Conservation (phyloP, 2,888 invertebrate genomes). For the Rotaria socialis region DNA sequence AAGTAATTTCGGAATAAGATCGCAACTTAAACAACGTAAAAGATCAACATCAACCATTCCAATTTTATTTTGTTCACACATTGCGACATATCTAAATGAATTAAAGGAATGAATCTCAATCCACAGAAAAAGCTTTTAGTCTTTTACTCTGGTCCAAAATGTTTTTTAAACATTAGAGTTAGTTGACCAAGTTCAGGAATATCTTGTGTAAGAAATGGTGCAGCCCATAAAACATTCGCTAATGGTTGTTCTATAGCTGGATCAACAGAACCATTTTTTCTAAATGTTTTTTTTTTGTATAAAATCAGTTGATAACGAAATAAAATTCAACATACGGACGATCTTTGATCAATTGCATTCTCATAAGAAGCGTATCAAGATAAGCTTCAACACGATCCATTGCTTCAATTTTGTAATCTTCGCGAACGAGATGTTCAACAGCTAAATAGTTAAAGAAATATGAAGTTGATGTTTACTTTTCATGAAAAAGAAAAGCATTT, state of each 20-base stretch:
- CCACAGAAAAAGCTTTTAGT: slow-evolving; percentile 61
- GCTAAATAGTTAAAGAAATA: background rate
- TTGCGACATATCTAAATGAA: slow-evolving; percentile 75
- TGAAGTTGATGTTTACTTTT: background rate
- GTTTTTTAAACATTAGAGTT: slow-evolving; percentile 25
- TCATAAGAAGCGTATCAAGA: slow-evolving; percentile 83
- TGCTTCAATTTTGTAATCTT: slow-evolving; percentile 97
- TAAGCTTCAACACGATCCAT: slow-evolving; percentile 99
- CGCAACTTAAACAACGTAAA: slow-evolving; percentile 83
- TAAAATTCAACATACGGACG: slow-evolving; percentile 52
- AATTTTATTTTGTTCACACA: slow-evolving; percentile 75
- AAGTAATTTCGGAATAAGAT: slow-evolving; percentile 87
- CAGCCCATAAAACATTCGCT: slow-evolving; percentile 91
- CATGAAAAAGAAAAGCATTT: no score
- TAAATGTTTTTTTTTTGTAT: background rate
- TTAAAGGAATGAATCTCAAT: slow-evolving; percentile 63
- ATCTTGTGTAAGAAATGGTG: slow-evolving; percentile 73
- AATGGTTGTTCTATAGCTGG: slow-evolving; percentile 91
- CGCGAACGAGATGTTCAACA: slow-evolving; percentile 95
- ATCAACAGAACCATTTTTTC: slow-evolving; percentile 65
- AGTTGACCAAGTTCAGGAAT: slow-evolving; percentile 55
- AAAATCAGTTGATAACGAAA: no score
- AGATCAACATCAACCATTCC: slow-evolving; percentile 82
- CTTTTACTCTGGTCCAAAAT: slow-evolving; percentile 49
- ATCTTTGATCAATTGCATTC: slow-evolving; percentile 81